phyloP scores from a whole-genome alignment of 2,797 vertebrate genomes.

The Sarcoramphus papa region DNA sequence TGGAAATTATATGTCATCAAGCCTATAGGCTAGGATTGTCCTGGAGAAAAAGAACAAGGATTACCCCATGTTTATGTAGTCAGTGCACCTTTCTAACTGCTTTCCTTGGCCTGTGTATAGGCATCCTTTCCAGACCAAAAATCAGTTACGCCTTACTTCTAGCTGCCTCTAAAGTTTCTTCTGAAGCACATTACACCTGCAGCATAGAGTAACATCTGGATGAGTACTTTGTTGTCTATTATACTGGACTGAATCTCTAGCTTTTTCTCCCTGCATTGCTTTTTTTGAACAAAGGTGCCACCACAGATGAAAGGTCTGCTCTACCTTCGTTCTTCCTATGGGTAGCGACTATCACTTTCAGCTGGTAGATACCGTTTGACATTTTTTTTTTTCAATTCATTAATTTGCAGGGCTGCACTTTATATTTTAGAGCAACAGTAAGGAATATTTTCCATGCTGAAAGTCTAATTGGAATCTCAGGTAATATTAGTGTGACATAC shows the following conservation, averaged over 20 bases:
- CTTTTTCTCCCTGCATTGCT: neutral
- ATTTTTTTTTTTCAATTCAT: neutral
- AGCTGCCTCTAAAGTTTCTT: neutral
- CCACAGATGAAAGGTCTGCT: neutral
- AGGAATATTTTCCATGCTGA: neutral
- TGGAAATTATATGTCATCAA: neutral
- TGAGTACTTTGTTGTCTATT: neutral
- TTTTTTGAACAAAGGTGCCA: neutral
- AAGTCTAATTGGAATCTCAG: neutral
- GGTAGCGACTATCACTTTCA: neutral
- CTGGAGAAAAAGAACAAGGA: neutral
- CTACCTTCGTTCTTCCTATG: neutral
- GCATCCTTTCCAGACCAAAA: neutral
- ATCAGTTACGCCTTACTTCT: neutral
- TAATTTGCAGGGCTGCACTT: neutral
- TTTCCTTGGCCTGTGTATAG: neutral
- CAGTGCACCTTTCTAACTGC: neutral
- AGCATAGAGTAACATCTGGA: neutral
- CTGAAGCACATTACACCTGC: neutral
- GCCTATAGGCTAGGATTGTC: neutral
- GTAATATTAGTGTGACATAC: neutral
- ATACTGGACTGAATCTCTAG: neutral
- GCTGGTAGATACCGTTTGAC: neutral
- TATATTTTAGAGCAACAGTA: neutral
- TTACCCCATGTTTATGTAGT: neutral